A percentile compares a stretch with the other conserved stretches of the same genome.
phyloP scores from a whole-genome alignment of 2,113 vertebrate genomes.

The Tachuris rubrigastra region DNA sequence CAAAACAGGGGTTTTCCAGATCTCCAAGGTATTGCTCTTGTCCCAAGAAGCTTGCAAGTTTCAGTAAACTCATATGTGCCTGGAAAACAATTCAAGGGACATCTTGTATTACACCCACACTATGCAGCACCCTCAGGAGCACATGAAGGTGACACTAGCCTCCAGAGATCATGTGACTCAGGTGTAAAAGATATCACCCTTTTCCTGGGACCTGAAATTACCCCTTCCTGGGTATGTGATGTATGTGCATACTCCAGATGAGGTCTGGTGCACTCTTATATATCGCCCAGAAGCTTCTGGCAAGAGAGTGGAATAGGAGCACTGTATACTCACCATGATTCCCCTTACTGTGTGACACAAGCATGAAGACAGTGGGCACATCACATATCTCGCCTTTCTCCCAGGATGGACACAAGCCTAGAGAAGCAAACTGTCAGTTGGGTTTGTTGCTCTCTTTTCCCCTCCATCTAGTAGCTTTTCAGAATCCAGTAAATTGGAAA shows the following conservation, averaged over 20 bases:
- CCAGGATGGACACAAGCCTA: not conserved
- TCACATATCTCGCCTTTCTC: not conserved
- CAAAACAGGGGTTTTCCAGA: not conserved
- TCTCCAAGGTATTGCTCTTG: not conserved
- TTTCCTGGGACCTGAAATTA: not conserved
- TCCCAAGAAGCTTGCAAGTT: not conserved
- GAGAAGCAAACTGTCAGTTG: not conserved
- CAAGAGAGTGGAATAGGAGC: not conserved
- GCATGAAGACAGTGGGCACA: not conserved
- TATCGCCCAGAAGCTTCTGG: not conserved
- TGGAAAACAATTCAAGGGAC: not conserved
- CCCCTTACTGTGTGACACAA: accelerated
- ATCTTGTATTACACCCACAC: not conserved
- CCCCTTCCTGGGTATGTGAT: not conserved
- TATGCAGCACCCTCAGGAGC: not conserved
- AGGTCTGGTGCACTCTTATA: not conserved
- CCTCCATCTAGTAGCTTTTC: not conserved
- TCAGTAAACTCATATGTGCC: not conserved
- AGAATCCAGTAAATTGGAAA: not conserved
- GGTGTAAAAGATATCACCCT: not conserved
- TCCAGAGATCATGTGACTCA: not conserved
- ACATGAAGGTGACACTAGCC: not conserved
- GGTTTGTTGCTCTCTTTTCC: not conserved
- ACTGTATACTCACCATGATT: not conserved
- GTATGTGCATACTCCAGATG: not conserved